A percentile compares a stretch with the other conserved stretches of the same genome.
Evolutionary conservation across 2,113 vertebrate genomes (phyloP).

Genomic region (Cromileptes altivelis): DNA sequence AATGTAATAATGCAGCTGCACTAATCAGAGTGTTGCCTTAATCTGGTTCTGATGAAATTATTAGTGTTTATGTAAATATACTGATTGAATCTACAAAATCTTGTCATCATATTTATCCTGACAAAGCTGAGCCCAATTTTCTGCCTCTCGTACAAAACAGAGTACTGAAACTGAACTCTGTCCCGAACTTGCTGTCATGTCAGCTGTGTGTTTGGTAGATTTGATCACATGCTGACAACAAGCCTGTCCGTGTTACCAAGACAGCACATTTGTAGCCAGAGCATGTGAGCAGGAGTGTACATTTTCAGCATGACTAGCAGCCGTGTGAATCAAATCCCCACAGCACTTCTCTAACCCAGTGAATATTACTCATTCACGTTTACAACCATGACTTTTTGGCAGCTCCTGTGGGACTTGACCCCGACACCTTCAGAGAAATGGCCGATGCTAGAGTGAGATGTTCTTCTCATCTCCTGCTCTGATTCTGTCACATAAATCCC

Average conservation of each 20-base stretch:
- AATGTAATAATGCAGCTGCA: background rate
- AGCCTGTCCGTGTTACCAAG: background rate
- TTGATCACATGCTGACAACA: slow-evolving; percentile 6
- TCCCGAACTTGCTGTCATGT: background rate
- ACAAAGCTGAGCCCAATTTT: background rate
- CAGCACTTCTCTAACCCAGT: slow-evolving; percentile 14
- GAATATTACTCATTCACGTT: slow-evolving; percentile 54
- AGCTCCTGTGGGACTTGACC: slow-evolving; percentile 23
- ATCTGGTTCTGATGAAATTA: slow-evolving; percentile 30
- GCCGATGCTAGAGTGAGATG: background rate
- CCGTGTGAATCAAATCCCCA: slow-evolving; percentile 40
- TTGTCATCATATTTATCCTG: background rate
- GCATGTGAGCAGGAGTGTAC: background rate
- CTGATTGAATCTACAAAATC: slow-evolving; percentile 11
- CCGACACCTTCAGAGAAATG: slow-evolving; percentile 11
- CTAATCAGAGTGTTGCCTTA: slow-evolving; percentile 4
- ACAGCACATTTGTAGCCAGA: slow-evolving; percentile 7
- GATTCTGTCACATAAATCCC: background rate
- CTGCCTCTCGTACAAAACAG: background rate
- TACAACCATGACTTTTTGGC: slow-evolving; percentile 17
- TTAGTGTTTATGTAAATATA: slow-evolving; percentile 14
- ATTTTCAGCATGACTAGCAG: slow-evolving; percentile 35
- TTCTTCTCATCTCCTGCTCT: background rate
- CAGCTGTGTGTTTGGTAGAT: slow-evolving; percentile 16
- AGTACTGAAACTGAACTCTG: background rate